Evolutionary conservation across 2,888 invertebrate species (phyloP).

Genomic region (Caenorhabditis doughertyi): DNA sequence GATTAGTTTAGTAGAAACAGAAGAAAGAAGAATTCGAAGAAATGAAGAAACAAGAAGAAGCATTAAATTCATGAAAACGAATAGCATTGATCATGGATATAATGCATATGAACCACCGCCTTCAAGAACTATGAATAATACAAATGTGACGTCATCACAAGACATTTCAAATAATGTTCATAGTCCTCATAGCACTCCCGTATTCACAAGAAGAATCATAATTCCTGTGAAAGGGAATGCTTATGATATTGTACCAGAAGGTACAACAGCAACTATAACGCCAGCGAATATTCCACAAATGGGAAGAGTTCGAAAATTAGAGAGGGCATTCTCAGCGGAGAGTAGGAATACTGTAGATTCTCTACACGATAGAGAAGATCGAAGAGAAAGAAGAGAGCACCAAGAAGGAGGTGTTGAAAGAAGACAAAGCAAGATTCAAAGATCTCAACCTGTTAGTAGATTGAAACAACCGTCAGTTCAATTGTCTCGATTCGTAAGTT

Average conservation of each 20-base stretch:
- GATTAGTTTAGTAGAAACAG: conserved; percentile 64
- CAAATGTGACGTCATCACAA: conserved; percentile 39
- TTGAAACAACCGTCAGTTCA: conserved; percentile 62
- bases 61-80: conserved; percentile 64
- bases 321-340: conserved; percentile 58
- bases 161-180: conserved; percentile 53
- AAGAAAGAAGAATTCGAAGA: conserved; percentile 51
- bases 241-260: conserved; percentile 59
- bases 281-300: conserved; percentile 44
- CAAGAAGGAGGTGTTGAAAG: conserved; percentile 38
- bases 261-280: conserved; percentile 21
- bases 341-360: conserved; percentile 61
- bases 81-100: conserved; percentile 63
- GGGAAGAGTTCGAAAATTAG: conserved; percentile 62
- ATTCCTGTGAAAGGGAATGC: conserved; percentile 52
- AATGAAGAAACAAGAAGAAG: conserved; percentile 61
- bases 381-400: conserved; percentile 42
- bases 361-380: conserved; percentile 55
- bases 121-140: not conserved
- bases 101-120: conserved; percentile 43
- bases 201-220: conserved; percentile 45
- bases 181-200: conserved; percentile 60
- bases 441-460: conserved; percentile 66
- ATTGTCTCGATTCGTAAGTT: conserved; percentile 42
- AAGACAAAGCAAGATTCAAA: conserved; percentile 64